These are phyloP conservation scores for Cryptomyrus ogoouensis DNA, from an alignment of 2,113 vertebrate genomes.

Conservation along the genomic window DNA sequence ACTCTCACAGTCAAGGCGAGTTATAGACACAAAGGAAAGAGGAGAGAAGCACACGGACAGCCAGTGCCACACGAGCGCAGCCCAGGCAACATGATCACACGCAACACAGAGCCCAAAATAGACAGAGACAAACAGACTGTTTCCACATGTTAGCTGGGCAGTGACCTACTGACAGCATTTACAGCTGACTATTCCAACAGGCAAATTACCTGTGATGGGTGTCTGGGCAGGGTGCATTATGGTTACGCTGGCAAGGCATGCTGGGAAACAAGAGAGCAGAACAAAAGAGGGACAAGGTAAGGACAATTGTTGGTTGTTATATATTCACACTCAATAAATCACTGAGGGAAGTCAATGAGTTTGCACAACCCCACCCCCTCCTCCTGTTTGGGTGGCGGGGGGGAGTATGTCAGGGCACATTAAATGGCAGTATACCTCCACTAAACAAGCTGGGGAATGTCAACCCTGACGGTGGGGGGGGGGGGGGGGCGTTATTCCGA, in stretches of 20 bases:
- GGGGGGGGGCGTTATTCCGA: conserved; percentile 55
- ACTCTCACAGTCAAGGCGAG: not conserved
- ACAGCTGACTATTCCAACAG: not conserved
- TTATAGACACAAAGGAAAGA: not conserved
- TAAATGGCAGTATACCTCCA: conserved; percentile 49
- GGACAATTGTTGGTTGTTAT: not conserved
- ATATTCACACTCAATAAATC: conserved; percentile 18
- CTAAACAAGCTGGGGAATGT: conserved; percentile 42
- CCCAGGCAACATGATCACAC: not conserved
- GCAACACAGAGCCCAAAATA: not conserved
- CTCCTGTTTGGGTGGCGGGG: not conserved
- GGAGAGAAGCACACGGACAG: not conserved
- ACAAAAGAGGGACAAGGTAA: not conserved
- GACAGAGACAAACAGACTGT: not conserved
- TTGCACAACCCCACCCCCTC: not conserved
- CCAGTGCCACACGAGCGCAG: not conserved
- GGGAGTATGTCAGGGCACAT: conserved; percentile 54
- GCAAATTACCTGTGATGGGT: not conserved
- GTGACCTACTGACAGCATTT: conserved; percentile 3
- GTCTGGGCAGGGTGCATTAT: not conserved
- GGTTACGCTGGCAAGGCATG: not conserved
- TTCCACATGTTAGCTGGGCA: not conserved
- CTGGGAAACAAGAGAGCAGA: not conserved
- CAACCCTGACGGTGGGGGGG: conserved; percentile 47
- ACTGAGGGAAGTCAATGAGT: not conserved